phyloP scores from a whole-genome alignment of 1,140 invertebrate species.

The Diplogasteroides magnus region DNA sequence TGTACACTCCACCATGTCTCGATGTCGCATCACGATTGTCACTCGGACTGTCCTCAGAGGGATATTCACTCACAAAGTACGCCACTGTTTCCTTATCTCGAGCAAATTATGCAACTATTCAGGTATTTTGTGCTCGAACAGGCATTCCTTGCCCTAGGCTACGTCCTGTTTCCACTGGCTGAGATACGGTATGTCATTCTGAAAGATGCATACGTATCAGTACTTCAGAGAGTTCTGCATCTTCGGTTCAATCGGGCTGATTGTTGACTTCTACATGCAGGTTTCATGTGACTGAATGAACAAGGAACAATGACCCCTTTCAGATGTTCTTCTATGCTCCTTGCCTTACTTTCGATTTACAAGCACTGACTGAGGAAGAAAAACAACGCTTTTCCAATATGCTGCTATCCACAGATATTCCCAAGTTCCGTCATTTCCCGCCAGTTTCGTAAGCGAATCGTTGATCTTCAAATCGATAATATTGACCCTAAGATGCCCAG shows the following conservation, averaged over 20 bases:
- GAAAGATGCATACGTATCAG: too few relatives aligned
- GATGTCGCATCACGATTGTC: constrained; percentile 41
- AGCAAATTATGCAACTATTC: constrained; percentile 1
- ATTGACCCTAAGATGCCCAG: constrained; percentile 33
- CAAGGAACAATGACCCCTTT: neutral
- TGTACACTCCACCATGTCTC: constrained; percentile 44
- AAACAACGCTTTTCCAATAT: constrained; percentile 42
- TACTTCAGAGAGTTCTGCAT: constrained; percentile 44
- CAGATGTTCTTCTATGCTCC: constrained; percentile 48
- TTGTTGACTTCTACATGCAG: constrained; percentile 50
- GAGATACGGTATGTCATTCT: too few relatives aligned
- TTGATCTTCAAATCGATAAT: constrained; percentile 15
- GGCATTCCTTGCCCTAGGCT: constrained; percentile 35
- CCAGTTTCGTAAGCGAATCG: constrained; percentile 27
- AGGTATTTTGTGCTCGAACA: constrained; percentile 48
- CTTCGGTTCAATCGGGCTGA: constrained; percentile 41
- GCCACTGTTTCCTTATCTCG: neutral
- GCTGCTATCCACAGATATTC: constrained; percentile 42
- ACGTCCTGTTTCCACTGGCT: constrained; percentile 33
- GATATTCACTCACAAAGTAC: constrained; percentile 20
- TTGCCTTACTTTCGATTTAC: constrained; percentile 42
- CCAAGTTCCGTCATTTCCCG: constrained; percentile 39
- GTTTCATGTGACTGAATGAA: constrained; percentile 6
- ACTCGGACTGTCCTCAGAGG: constrained; percentile 42
- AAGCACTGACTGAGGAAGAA: constrained; percentile 23